Base-by-base conservation (phyloP, 2,888 invertebrate genomes). In the Tenthredo mesomela region DNA sequence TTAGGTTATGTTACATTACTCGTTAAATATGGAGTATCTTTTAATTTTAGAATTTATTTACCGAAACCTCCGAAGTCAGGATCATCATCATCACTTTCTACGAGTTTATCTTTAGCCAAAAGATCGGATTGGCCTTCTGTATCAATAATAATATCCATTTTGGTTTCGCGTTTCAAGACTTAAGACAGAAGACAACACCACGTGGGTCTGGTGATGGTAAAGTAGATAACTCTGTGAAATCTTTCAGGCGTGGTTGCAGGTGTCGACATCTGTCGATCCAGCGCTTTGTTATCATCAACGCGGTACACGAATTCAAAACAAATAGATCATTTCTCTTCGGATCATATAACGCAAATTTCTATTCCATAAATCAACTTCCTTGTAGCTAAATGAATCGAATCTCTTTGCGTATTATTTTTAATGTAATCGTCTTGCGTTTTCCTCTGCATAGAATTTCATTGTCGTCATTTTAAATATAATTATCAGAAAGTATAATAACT, bases 91-190 rank as follows among this genome's bases (percentile, higher is more conserved):
- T 92, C 92, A 65, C 89, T 91, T 0, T 91, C 89, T 37, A 91
- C 91, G 89, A 92, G 93, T 93, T 78, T 86, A 87, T 94, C 85
- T 91, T 89, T 89, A 1, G 93, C 89, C 84, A 93, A 92, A 9
- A 95, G 93, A 86, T 94, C 93, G 6, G 93, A 91, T 87, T 95
- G 94, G 43, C 95, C 95, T 50, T 89, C 91, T 21, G 95, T 95
- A 89, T 95, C 95, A 86, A 95, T 93, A 85, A 95, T 93, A 89
- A 95, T 95, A 92, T 95, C 94, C 95, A 95, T 95, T 85, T 85
- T 12, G 15, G 40, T 67, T 33, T 67, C 33, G 67, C 12, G 15
- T 29, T 18, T 10, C 15, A 67, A 71, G 71, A 40, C 9, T 43
- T 43, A 37, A 21, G 70, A 70, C 33, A 12, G 25, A 0, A 40